These are phyloP conservation scores for Globodera ellingtonae DNA, from an alignment of 1,140 invertebrate genomes.

Conservation along the genomic window DNA sequence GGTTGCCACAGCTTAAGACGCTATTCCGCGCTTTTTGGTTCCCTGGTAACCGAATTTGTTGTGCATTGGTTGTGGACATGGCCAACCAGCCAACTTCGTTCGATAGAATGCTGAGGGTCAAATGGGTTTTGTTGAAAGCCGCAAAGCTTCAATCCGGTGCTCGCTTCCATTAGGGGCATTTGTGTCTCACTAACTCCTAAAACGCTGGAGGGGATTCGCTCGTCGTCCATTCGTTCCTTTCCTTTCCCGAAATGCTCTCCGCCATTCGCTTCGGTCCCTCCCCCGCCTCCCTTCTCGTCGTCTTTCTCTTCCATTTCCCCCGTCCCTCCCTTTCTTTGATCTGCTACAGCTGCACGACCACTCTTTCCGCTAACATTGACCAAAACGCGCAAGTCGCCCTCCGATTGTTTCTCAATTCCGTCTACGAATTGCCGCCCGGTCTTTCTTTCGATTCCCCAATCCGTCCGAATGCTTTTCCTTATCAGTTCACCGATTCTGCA, in stretches of 20 bases:
- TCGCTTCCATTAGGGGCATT: neutral
- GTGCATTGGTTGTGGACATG: neutral
- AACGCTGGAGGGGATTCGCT: neutral
- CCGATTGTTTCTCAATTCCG: slow-evolving; percentile 24
- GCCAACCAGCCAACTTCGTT: too few species aligned
- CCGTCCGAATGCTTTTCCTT: neutral
- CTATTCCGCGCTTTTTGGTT: neutral
- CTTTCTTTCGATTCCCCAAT: neutral
- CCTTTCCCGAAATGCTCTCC: neutral
- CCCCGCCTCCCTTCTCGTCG: neutral
- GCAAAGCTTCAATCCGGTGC: neutral
- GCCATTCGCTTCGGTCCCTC: too few species aligned
- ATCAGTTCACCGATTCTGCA: slow-evolving; percentile 22
- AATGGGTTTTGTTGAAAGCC: neutral
- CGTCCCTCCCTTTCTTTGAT: neutral
- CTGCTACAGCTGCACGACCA: slow-evolving; percentile 23
- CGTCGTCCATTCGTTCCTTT: neutral
- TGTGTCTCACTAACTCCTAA: too few species aligned
- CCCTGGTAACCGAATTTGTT: neutral
- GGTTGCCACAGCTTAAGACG: neutral
- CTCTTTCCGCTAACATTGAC: slow-evolving; percentile 19
- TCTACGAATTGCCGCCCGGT: slow-evolving; percentile 28
- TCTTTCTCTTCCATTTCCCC: slow-evolving; percentile 83
- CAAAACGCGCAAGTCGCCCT: slow-evolving; percentile 24
- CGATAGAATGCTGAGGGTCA: neutral